Conservation (phyloP, 2,113 vertebrate genomes). For the Lutjanus erythropterus region DNA sequence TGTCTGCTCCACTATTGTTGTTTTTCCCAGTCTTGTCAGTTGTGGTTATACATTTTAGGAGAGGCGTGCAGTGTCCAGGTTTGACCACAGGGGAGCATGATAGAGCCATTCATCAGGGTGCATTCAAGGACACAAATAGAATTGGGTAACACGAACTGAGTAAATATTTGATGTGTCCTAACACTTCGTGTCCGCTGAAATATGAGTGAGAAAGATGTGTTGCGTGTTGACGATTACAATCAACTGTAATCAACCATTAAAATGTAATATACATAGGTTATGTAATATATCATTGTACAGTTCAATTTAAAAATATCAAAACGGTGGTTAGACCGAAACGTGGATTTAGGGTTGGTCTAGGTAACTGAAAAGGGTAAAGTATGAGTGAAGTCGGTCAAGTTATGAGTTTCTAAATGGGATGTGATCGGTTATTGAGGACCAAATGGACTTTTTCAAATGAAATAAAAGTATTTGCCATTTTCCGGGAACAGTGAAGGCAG, state of each 20-base stretch:
- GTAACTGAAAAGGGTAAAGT: no score
- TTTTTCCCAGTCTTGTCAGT: not conserved
- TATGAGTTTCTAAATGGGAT: no score
- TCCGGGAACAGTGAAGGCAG: no score
- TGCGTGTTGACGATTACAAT: no score
- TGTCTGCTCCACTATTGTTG: not conserved
- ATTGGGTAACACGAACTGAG: not conserved
- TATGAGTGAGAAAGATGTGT: no score
- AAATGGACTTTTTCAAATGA: no score
- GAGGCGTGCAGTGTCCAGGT: not conserved
- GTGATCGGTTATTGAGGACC: no score
- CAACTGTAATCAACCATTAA: not conserved
- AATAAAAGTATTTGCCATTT: no score
- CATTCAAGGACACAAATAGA: not conserved
- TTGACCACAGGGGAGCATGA: constrained; percentile 33
- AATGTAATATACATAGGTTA: not conserved
- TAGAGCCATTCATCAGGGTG: not conserved
- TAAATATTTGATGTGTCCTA: not conserved
- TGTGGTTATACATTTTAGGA: not conserved
- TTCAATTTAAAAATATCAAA: not conserved
- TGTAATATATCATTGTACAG: not conserved
- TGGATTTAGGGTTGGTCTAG: not conserved
- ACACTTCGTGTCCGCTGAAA: no score
- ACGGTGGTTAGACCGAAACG: not conserved
- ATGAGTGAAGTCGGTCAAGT: no score